Evolutionary conservation across 2,888 invertebrate species (phyloP).

Genomic region (Eulithis testata): DNA sequence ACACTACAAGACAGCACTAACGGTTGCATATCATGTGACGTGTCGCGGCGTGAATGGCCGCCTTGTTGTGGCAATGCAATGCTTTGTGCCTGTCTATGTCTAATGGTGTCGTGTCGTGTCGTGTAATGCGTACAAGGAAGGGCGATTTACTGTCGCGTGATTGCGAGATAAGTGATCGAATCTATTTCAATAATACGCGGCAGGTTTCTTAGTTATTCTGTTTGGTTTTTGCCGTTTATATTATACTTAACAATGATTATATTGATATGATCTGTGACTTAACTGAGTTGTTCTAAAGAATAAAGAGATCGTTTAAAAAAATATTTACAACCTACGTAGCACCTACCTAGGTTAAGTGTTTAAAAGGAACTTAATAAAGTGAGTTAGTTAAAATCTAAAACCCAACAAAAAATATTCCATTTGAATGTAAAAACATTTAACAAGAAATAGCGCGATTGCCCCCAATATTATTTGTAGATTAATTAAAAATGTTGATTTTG

Average conservation of each 20-base stretch:
- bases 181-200: conserved; percentile 5
- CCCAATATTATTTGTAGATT: neutral
- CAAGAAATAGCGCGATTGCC: too few species aligned
- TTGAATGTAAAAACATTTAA: too few species aligned
- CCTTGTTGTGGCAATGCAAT: conserved; percentile 46
- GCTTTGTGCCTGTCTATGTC: conserved; percentile 26
- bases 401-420: too few species aligned
- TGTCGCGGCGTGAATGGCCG: conserved; percentile 28
- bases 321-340: too few species aligned
- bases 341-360: too few species aligned
- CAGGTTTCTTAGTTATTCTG: neutral
- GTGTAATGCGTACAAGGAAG: conserved; percentile 34
- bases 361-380: too few species aligned
- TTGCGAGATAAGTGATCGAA: conserved; percentile 28
- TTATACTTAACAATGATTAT: too few species aligned
- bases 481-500: neutral
- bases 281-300: too few species aligned
- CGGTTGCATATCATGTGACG: conserved; percentile 50
- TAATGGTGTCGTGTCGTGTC: conserved; percentile 32
- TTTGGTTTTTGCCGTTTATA: neutral
- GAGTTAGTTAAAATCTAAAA: too few species aligned
- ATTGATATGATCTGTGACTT: too few species aligned
- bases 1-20: conserved; percentile 17
- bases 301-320: too few species aligned
- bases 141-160: conserved; percentile 36